These are phyloP conservation scores for Meloidogyne hapla DNA, from an alignment of 1,140 invertebrate species.

Conservation along the genomic window DNA sequence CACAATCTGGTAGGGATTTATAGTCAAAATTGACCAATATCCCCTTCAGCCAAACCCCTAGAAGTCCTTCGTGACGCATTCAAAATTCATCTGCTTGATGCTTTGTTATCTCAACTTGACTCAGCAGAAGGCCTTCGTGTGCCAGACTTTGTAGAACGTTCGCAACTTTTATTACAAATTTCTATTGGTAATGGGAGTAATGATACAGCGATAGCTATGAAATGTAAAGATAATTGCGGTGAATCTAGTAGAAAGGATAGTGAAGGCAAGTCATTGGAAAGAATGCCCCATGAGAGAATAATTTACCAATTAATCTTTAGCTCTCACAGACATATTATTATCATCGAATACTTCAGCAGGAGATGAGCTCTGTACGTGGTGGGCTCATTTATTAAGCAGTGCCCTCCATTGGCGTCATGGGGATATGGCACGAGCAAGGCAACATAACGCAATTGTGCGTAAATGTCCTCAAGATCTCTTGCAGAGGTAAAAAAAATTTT, in stretches of 20 bases:
- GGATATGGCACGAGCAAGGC: slow-evolving; percentile 47
- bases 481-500: slow-evolving; percentile 34
- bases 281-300: no score
- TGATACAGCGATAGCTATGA: slow-evolving; percentile 22
- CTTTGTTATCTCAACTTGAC: slow-evolving; percentile 46
- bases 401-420: slow-evolving; percentile 60
- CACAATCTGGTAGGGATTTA: background rate
- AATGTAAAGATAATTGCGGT: slow-evolving; percentile 10
- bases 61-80: slow-evolving; percentile 54
- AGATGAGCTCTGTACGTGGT: slow-evolving; percentile 62
- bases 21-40: slow-evolving; percentile 27
- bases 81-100: slow-evolving; percentile 57
- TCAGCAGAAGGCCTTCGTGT: slow-evolving; percentile 30
- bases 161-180: slow-evolving; percentile 53
- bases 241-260: background rate
- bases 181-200: slow-evolving; percentile 41
- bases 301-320: background rate
- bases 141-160: slow-evolving; percentile 60
- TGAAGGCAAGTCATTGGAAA: no score
- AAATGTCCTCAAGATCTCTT: slow-evolving; percentile 54
- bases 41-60: slow-evolving; percentile 52
- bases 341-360: slow-evolving; percentile 31
- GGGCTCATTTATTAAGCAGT: slow-evolving; percentile 60
- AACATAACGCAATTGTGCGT: slow-evolving; percentile 60
- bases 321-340: slow-evolving; percentile 25